Evolutionary conservation across 2,888 invertebrate genomes (phyloP), one percentile per base, ranked within the genome.

Genomic region (Falcaria lacertinaria): DNA sequence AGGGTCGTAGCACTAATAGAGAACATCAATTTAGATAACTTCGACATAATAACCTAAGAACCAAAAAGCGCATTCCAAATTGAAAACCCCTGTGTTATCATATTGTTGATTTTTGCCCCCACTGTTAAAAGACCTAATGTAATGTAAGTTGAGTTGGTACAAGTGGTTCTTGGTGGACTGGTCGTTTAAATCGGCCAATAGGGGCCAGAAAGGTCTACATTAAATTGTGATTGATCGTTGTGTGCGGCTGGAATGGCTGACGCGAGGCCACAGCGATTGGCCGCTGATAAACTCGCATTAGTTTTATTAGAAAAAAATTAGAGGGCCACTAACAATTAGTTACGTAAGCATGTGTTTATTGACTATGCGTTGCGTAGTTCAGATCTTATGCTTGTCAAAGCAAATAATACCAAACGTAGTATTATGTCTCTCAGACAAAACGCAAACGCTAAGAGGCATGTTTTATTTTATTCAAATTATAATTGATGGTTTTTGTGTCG

Each of bases 211-310:
- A 76, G 76, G 74, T 58, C 59, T 57, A 62, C 66, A 73, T 74
- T 82, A 74, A 72, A 86, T 86, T 83, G 82, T 85, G 85, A 87
- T 85, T 80, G 85, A 87, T 85, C 70, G 69, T 65, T 63, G 59
- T 62, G 54, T 53, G 57, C 57, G 54, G 67, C 37, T 15, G 25
- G 22, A 37, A 37, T 37, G 37, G 37, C 37, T 22, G 54, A 58
- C 60, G 57, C 73, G 70, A 79, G 80, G 80, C 75, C 82, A 54
- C 69, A 76, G 76, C 63, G 80, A 75, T 74, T 72, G 62, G 60
- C 44, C 54, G 51, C 59, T 66, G 73, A 83, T 83, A 82, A 74
- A 68, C 44, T 50, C 52, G 63, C 78, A 81, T 82, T 85, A 79
- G 70, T 74, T 77, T 72, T 79, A 82, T 84, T 75, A 71, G 64